Evolutionary conservation across 2,888 invertebrate species (phyloP).

Genomic region (Nebria salina): DNA sequence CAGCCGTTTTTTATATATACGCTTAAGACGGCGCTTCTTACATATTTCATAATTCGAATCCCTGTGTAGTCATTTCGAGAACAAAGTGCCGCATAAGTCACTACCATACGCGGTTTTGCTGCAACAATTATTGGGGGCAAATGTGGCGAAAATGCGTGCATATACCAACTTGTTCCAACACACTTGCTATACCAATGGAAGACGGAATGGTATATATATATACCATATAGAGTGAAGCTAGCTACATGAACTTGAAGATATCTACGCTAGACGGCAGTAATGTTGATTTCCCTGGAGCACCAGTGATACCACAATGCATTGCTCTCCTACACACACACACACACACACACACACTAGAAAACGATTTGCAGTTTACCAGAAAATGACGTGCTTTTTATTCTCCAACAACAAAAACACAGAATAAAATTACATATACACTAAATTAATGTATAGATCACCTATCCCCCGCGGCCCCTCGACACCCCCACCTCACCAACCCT

Average conservation of each 20-base stretch:
- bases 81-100: constrained; percentile 46
- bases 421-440: no score
- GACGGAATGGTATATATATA: no score
- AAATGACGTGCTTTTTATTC: constrained; percentile 49
- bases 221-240: no score
- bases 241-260: constrained; percentile 25
- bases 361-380: constrained; percentile 53
- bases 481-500: no score
- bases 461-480: constrained; percentile 36
- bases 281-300: constrained; percentile 57
- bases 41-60: constrained; percentile 47
- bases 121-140: no score
- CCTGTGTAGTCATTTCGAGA: constrained; percentile 45
- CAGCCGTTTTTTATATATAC: constrained; percentile 36
- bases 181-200: no score
- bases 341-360: neutral
- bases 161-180: no score
- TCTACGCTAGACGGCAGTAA: constrained; percentile 50
- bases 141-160: no score
- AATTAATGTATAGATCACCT: no score
- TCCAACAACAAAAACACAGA: no score
- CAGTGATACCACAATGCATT: constrained; percentile 53
- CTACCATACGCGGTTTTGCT: neutral
- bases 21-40: constrained; percentile 30
- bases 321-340: constrained; percentile 49